Conservation (phyloP, 2,113 vertebrate species). For the Daubentonia madagascariensis region DNA sequence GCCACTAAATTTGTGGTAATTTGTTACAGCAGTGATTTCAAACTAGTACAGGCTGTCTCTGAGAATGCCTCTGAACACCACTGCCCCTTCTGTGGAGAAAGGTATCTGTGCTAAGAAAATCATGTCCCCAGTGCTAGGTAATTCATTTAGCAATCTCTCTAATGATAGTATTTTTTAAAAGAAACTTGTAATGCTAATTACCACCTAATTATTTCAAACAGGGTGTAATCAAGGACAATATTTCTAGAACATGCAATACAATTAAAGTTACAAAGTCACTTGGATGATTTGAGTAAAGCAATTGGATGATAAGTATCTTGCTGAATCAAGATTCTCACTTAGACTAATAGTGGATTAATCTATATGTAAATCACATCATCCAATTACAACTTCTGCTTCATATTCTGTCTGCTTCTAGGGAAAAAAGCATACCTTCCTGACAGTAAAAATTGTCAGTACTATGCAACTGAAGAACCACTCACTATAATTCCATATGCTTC, state of each 20-base stretch:
- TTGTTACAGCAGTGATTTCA: neutral
- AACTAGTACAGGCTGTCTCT: neutral
- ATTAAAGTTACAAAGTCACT: constrained; percentile 67
- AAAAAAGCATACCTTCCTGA: constrained; percentile 15
- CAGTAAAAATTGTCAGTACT: neutral
- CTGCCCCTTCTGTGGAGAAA: constrained; percentile 48
- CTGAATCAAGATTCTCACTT: constrained; percentile 74
- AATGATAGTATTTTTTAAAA: constrained; percentile 59
- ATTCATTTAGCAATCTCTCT: constrained; percentile 57
- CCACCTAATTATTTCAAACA: constrained; percentile 76
- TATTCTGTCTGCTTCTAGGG: constrained; percentile 66
- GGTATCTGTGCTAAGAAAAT: constrained; percentile 59
- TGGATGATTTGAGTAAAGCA: constrained; percentile 72
- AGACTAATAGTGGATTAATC: constrained; percentile 79
- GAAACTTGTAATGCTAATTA: constrained; percentile 55
- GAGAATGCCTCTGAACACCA: constrained; percentile 47
- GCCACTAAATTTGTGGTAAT: neutral
- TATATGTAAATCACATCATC: constrained; percentile 77
- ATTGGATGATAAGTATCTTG: constrained; percentile 71
- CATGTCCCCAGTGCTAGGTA: constrained; percentile 25
- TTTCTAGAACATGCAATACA: constrained; percentile 55
- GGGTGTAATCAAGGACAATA: constrained; percentile 67
- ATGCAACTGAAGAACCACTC: constrained; percentile 23
- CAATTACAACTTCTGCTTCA: constrained; percentile 72
- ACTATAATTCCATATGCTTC: constrained; percentile 38